Evolutionary conservation across 1,140 invertebrate genomes (phyloP).

Genomic region (Kradibia gibbosae): DNA sequence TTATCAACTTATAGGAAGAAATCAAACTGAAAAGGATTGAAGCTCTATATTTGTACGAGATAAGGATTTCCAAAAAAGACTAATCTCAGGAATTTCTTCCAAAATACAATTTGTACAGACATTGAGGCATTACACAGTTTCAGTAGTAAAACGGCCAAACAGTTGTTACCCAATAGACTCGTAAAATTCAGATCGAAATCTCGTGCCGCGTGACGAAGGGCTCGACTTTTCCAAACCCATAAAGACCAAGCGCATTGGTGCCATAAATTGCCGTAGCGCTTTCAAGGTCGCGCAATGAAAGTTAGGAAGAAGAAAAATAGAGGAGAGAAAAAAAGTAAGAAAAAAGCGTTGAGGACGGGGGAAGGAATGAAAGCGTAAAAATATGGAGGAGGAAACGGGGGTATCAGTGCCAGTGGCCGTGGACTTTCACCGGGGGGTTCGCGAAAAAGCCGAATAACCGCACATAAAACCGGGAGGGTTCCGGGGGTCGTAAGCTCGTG

Average conservation of each 20-base stretch:
- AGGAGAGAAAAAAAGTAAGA: neutral
- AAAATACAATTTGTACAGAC: neutral
- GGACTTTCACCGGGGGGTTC: neutral
- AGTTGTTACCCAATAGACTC: conserved; percentile 16
- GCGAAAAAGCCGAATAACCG: conserved; percentile 3
- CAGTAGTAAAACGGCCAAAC: neutral
- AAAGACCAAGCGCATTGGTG: conserved; percentile 15
- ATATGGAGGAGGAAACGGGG: neutral
- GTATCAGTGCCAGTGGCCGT: neutral
- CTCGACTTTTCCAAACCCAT: neutral
- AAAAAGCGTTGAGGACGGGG: neutral
- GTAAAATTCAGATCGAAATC: conserved; percentile 24
- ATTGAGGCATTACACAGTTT: conserved; percentile 10
- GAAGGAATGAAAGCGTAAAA: neutral
- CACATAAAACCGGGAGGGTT: neutral
- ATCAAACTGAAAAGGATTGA: no score
- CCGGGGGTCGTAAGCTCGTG: neutral
- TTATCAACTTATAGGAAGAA: no score
- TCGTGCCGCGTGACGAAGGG: neutral
- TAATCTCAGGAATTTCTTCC: neutral
- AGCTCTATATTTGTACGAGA: neutral
- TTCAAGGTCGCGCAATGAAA: conserved; percentile 33
- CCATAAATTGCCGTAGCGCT: conserved; percentile 27
- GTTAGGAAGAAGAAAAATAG: conserved; percentile 4
- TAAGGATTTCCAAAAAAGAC: neutral